These are phyloP conservation scores for Mus pahari DNA, from an alignment of 2,113 vertebrate species.

Conservation along the genomic window DNA sequence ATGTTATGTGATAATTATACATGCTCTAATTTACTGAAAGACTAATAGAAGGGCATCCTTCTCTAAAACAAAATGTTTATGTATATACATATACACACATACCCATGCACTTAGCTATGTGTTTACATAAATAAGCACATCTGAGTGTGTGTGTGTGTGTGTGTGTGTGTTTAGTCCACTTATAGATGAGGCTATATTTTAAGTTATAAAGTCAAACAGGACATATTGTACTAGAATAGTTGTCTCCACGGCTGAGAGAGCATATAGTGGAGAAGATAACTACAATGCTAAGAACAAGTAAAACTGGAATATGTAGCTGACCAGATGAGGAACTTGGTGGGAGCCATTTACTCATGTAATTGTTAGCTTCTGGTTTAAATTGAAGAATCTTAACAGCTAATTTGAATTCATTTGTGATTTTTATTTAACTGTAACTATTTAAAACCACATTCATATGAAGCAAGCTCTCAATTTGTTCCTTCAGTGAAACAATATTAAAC, in stretches of 20 bases:
- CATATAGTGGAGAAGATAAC: background rate
- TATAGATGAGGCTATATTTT: background rate
- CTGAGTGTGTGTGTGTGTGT: background rate
- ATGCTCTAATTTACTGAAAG: background rate
- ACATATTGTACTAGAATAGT: background rate
- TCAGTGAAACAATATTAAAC: background rate
- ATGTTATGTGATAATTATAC: background rate
- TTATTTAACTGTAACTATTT: slow-evolving; percentile 41
- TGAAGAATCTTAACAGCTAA: slow-evolving; percentile 17
- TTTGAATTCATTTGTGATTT: slow-evolving; percentile 41
- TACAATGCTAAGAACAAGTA: background rate
- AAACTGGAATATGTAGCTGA: background rate
- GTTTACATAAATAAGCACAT: no score
- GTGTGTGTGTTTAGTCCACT: background rate
- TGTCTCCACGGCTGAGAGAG: background rate
- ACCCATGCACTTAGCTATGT: background rate
- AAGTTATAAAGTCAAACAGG: background rate
- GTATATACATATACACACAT: background rate
- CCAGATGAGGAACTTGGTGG: background rate
- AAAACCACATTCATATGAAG: slow-evolving; percentile 19
- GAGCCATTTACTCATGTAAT: background rate
- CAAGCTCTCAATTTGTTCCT: background rate
- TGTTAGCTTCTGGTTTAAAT: slow-evolving; percentile 33
- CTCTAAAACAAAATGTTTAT: background rate
- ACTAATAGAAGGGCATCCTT: background rate